Percentiles rank a stretch among this genome's conserved stretches.
Conservation (phyloP, 1,140 invertebrate genomes). For the Papilio aristodemus region DNA sequence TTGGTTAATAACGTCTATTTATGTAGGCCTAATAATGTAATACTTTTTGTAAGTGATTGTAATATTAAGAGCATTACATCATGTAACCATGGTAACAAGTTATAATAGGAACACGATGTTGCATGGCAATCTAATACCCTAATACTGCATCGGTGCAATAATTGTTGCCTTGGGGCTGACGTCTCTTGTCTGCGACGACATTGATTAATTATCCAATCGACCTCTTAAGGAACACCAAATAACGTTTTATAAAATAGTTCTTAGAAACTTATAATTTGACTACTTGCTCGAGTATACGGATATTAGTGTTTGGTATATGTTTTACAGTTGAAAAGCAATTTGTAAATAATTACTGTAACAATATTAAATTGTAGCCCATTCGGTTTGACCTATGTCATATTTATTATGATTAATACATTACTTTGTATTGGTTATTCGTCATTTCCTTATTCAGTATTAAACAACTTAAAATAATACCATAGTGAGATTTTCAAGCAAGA, state of each 20-base stretch:
- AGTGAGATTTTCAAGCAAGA: too few species aligned
- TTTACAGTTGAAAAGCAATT: background rate
- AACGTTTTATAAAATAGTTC: conserved; percentile 30
- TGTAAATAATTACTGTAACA: background rate
- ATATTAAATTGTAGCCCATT: background rate
- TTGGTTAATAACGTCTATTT: too few species aligned
- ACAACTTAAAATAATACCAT: background rate
- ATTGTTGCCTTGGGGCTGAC: conserved; percentile 26
- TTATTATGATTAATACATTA: background rate
- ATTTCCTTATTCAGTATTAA: background rate
- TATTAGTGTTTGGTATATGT: background rate
- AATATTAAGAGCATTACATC: background rate
- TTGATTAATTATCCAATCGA: conserved; percentile 30
- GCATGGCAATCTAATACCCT: conserved; percentile 20
- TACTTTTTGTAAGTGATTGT: too few species aligned
- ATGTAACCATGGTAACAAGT: background rate
- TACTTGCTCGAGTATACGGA: background rate
- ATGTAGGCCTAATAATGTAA: too few species aligned
- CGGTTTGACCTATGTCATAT: background rate
- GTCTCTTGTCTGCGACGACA: conserved; percentile 18
- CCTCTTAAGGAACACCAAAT: conserved; percentile 22
- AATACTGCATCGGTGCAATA: conserved; percentile 28
- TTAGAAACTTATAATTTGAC: conserved; percentile 26
- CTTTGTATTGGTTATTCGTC: background rate
- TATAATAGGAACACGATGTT: conserved; percentile 12